Percentiles rank a stretch among this genome's conserved stretches.
phyloP scores from a whole-genome alignment of 2,113 vertebrate species.

The Paracanthobrama guichenoti region DNA sequence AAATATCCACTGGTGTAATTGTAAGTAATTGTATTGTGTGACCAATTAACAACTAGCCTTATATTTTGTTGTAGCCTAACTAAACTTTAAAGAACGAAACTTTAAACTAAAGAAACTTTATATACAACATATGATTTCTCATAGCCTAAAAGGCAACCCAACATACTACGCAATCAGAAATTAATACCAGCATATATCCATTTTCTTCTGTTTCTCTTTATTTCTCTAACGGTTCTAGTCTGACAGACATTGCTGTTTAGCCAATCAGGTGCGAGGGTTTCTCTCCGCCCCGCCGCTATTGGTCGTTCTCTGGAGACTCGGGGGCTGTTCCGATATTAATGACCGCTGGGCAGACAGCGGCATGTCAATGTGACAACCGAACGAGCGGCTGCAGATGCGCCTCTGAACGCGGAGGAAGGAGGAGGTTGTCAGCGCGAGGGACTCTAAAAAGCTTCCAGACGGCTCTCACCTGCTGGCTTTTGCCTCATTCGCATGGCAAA shows the following conservation, averaged over 20 bases:
- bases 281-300: conserved; percentile 74
- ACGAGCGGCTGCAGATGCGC: conserved; percentile 75
- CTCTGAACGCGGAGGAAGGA: conserved; percentile 80
- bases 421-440: conserved; percentile 65
- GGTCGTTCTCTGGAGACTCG: conserved; percentile 80
- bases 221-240: conserved; percentile 50
- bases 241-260: conserved; percentile 67
- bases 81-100: neutral
- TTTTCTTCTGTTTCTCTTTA: conserved; percentile 70
- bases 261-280: conserved; percentile 81
- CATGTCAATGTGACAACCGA: conserved; percentile 83
- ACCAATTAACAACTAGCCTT: neutral
- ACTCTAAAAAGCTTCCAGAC: conserved; percentile 63
- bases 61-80: neutral
- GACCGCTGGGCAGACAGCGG: conserved; percentile 85
- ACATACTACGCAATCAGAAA: conserved; percentile 63
- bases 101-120: too few relatives aligned
- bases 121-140: neutral
- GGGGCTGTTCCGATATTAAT: conserved; percentile 81
- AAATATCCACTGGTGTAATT: neutral
- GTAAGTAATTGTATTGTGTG: too few relatives aligned
- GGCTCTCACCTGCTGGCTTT: conserved; percentile 67
- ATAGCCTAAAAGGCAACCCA: conserved; percentile 60
- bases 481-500: conserved; percentile 60
- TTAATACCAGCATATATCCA: conserved; percentile 75